These are phyloP conservation scores for Heliconius hermathena DNA, from an alignment of 1,140 invertebrate genomes.

Conservation along the genomic window DNA sequence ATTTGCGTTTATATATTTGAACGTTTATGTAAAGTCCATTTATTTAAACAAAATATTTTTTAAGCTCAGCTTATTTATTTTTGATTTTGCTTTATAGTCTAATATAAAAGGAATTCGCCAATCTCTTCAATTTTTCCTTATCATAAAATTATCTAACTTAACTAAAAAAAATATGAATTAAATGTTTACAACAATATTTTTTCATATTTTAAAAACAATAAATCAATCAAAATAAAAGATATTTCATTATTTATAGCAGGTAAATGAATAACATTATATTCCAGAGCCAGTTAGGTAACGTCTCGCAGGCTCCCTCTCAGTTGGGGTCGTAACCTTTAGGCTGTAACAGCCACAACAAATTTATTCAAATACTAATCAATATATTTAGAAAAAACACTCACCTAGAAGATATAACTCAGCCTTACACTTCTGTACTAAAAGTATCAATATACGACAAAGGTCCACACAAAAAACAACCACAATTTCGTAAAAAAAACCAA, in stretches of 20 bases:
- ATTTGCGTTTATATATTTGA: too few relatives aligned
- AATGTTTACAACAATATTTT: too few relatives aligned
- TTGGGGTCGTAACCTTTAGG: constrained; percentile 69
- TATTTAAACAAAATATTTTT: too few relatives aligned
- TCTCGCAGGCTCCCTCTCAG: constrained; percentile 48
- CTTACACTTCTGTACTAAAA: constrained; percentile 24
- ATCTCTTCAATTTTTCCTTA: too few relatives aligned
- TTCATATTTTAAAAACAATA: not conserved
- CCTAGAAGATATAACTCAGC: constrained; percentile 45
- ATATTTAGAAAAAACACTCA: constrained; percentile 56
- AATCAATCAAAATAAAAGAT: not conserved
- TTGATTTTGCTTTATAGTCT: too few relatives aligned
- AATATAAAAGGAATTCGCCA: too few relatives aligned
- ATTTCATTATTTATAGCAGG: constrained; percentile 16
- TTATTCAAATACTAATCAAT: constrained; percentile 62
- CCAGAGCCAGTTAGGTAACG: constrained; percentile 61
- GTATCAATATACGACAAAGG: not conserved
- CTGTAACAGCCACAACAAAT: constrained; percentile 7
- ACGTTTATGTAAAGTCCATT: too few relatives aligned
- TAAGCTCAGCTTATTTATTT: too few relatives aligned
- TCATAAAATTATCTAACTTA: too few relatives aligned
- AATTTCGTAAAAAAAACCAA: constrained; percentile 39
- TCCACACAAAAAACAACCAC: constrained; percentile 40
- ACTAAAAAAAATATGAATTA: too few relatives aligned
- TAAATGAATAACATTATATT: constrained; percentile 41